Evolutionary conservation across 2,797 vertebrate genomes (phyloP), one percentile per base, ranked within the genome.

Genomic region (Chaetophractus vellerosus): DNA sequence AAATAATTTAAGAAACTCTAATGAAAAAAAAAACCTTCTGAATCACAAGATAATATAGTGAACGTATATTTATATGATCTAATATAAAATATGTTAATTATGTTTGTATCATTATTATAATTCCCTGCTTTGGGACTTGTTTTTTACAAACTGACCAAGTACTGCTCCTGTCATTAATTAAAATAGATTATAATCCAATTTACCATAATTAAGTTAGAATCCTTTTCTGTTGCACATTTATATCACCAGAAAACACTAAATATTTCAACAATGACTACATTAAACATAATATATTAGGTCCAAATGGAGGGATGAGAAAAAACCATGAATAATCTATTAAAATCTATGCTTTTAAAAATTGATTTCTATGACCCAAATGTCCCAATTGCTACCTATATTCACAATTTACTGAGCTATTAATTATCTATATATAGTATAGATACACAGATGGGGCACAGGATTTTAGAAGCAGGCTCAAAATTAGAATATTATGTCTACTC

Each of bases 311-410:
- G 45, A 63, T 88, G 23, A n/a, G 9, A 41, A 31, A 57, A 83
- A 21, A 57, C 59, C 18, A 50, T 79, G 64, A 79, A 84, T 72
- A 76, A 88, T 83, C 31, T 55, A 59, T 9, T 9, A 85, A 33
- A 92, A 85, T 33, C 74, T 33, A 48, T 93, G 21, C 5, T 64
- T 88, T 93, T 33, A 5, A 74, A 93, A 93, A 81, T 55, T 88
- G 4, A 55, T 81, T 88, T 74, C 36, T 16, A 55, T 80, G 15
- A 80, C 33, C 5, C 24, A 55, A 64, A 52, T 45, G 80, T 64
- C 10, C 5, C 5, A 63, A 41, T 72, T 88, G 21, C 18, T 41
- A 6, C 33, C 36, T 64, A 14, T 72, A 18, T 74, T 88, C 63
- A 38, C 15, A 64, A 45, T 88, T 88, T 21, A 81, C 28, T 64